A percentile compares a stretch with the other conserved stretches of the same genome.
These are phyloP conservation scores for Galeopsomyia nigrocyanea DNA, from an alignment of 2,888 invertebrate species.

Conservation along the genomic window DNA sequence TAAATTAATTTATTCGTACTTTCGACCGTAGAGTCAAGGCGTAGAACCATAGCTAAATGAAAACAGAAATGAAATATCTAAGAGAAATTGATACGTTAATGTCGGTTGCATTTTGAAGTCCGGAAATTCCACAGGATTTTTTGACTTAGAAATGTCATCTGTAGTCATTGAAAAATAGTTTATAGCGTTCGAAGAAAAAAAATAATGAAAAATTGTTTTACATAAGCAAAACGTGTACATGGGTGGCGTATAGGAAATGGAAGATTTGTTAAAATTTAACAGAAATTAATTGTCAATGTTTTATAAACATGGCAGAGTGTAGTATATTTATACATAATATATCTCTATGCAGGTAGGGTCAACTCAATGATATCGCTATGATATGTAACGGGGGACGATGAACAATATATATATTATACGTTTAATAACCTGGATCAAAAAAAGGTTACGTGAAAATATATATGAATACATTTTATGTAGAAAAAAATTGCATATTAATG, in stretches of 20 bases:
- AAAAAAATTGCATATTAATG: conserved; percentile 44
- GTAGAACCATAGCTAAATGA: conserved; percentile 32
- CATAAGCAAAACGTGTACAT: conserved; percentile 56
- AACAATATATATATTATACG: conserved; percentile 50
- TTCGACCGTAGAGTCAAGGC: conserved; percentile 31
- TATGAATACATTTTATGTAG: conserved; percentile 46
- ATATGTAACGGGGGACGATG: conserved; percentile 54
- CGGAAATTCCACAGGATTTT: conserved; percentile 28
- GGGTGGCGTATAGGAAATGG: conserved; percentile 41
- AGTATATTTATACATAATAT: conserved; percentile 64
- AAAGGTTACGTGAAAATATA: conserved; percentile 60
- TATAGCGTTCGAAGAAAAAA: conserved; percentile 48
- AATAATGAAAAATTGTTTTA: conserved; percentile 53
- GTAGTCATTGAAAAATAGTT: conserved; percentile 51
- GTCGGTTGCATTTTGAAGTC: conserved; percentile 36
- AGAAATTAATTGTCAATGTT: conserved; percentile 66
- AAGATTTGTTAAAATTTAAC: conserved; percentile 68
- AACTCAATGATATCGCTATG: conserved; percentile 56
- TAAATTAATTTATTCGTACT: conserved; percentile 44
- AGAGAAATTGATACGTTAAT: conserved; percentile 43
- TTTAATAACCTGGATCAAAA: conserved; percentile 48
- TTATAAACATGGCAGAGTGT: conserved; percentile 68
- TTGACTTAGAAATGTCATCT: conserved; percentile 22
- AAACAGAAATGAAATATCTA: conserved; percentile 25
- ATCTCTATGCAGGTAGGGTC: conserved; percentile 62